Evolutionary conservation across 2,888 invertebrate genomes (phyloP), one percentile per base, ranked within the genome.

Genomic region (Leucophora obtusa): DNA sequence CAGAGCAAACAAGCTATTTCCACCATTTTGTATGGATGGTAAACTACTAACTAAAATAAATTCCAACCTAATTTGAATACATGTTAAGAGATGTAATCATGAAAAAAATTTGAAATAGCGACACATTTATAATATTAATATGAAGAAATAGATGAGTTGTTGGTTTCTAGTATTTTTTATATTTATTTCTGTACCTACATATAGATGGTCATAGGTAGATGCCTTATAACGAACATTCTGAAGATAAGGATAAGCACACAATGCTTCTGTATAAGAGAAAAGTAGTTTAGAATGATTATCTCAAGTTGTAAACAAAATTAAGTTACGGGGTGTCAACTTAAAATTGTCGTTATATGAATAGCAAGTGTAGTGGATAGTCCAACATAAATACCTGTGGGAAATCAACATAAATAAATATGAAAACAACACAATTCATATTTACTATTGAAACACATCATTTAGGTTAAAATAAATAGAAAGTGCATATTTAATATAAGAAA

Each of bases 351-450:
- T 28, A 66, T 68, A 66, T 72, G 60, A 17, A 38, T 53, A 54
- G 47, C 50, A 53, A 60, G 38, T n/a, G 43, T 17, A 38, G 66
- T 66, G 60, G 62, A 54, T 28, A 60, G 77, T 66, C 71, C 71
- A 72, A 77, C 66, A 69, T 76, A 70, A 73, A 81, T 81, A 77
- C 81, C 77, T 47, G 24, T 70, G 81, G 81, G 81, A 81, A 81
- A 81, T 81, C 81, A 81, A 74, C 77, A 74, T 70, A 77, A 81
- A 81, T 77, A 81, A 81, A 77, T 81, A 81, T 72, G 60, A 72
- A 72, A 72, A 71, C 65, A 78, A 78, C 33, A 72, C 43, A 72
- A 78, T 72, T 38, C 24, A 28, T 70, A 63, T 76, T 76, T 70
- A 63, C 58, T 38, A 58, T 56, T 76, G 63, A 70, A 76, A 76